Evolutionary conservation across 1,140 invertebrate species (phyloP).

Genomic region (Agrypnia vestita): DNA sequence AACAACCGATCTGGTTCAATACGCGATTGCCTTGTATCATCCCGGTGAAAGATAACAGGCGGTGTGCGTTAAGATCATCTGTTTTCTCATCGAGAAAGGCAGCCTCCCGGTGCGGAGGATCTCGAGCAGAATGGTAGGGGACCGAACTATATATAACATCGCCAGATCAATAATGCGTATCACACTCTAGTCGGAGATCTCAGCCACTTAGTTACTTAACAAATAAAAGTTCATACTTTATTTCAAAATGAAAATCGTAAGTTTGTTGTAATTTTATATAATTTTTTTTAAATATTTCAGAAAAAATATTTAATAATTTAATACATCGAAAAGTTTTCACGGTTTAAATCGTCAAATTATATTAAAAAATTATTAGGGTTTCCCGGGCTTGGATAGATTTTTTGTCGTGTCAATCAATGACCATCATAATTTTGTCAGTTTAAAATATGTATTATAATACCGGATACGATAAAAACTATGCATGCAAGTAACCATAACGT

Average conservation of each 20-base stretch:
- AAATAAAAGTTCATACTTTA: neutral
- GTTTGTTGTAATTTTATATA: neutral
- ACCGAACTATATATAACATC: slow-evolving; percentile 6
- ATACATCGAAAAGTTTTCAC: too few relatives aligned
- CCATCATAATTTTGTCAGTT: too few relatives aligned
- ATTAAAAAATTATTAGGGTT: too few relatives aligned
- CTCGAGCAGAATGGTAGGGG: neutral
- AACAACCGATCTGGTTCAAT: too few relatives aligned
- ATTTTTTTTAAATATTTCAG: neutral
- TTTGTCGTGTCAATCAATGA: too few relatives aligned
- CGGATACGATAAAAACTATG: too few relatives aligned
- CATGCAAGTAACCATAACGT: too few relatives aligned
- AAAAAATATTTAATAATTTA: too few relatives aligned
- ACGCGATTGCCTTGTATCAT: neutral
- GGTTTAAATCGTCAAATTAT: too few relatives aligned
- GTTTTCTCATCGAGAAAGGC: neutral
- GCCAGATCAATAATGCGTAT: neutral
- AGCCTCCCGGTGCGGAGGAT: neutral
- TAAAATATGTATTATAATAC: too few relatives aligned
- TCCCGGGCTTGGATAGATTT: too few relatives aligned
- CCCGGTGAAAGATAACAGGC: neutral
- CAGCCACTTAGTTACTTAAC: too few relatives aligned
- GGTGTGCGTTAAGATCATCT: neutral
- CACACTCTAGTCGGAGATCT: neutral
- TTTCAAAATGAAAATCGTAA: neutral